These are phyloP conservation scores for Parazoanthus atlanticus DNA, from an alignment of 92 coral and sea anemone species.

Conservation along the genomic window DNA sequence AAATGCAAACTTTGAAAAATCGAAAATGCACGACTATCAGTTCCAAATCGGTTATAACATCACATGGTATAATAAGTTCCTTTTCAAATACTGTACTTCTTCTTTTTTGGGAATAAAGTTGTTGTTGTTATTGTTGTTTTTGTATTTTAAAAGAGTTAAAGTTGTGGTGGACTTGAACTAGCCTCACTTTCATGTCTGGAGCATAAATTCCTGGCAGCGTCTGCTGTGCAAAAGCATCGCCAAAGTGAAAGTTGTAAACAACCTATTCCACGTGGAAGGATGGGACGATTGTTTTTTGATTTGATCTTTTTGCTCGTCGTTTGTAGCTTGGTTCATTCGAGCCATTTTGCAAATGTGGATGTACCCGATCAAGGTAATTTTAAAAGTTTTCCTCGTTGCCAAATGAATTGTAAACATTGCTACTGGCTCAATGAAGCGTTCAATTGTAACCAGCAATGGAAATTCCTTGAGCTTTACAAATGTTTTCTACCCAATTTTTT, in stretches of 20 bases:
- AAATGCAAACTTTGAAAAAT: no score
- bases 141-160: no score
- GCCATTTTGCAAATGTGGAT: slow-evolving; percentile 39
- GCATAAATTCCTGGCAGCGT: background rate
- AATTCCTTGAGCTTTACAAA: slow-evolving; percentile 2
- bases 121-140: no score
- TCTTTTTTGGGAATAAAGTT: no score
- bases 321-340: slow-evolving; percentile 9
- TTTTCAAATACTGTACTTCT: no score
- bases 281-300: background rate
- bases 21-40: no score
- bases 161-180: no score
- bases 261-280: background rate
- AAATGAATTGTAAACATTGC: background rate
- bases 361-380: slow-evolving; percentile 29
- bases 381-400: background rate
- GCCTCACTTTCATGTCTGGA: background rate
- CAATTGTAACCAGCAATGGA: background rate
- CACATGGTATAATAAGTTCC: no score
- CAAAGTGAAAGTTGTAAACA: background rate
- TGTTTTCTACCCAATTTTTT: background rate
- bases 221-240: slow-evolving; percentile 10
- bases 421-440: slow-evolving; percentile 5
- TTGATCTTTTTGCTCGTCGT: background rate
- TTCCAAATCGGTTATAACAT: no score